Evolutionary conservation across 2,888 invertebrate species (phyloP), one percentile per base, ranked within the genome.

Genomic region (Chamaedrilus cognettii): DNA sequence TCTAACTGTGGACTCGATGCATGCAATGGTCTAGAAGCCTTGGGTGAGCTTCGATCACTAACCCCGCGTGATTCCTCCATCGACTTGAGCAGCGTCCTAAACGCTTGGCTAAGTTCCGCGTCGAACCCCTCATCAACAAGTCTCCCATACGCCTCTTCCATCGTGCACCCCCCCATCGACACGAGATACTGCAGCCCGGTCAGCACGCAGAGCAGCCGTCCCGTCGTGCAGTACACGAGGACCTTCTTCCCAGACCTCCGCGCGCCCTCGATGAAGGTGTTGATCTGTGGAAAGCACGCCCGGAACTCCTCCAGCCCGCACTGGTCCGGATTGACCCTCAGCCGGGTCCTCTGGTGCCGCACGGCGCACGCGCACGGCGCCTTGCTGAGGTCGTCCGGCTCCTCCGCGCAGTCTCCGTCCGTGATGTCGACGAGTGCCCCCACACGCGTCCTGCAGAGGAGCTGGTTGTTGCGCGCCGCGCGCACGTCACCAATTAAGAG

Each of bases 341-440:
- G n/a, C n/a, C n/a, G n/a, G n/a, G n/a, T n/a, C n/a, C n/a, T n/a
- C n/a, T n/a, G n/a, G n/a, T n/a, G n/a, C n/a, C n/a, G n/a, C n/a
- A n/a, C n/a, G n/a, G n/a, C n/a, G n/a, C n/a, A n/a, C n/a, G n/a
- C n/a, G n/a, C n/a, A 79, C 59, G 77, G 78, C 15, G 72, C 73
- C 2, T 72, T 70, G 65, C 76, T 77, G 35, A 50, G 52, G 42
- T 75, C 74, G 15, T 72, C 64, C 3, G 73, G 74, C 11, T 73
- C 69, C 11, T 77, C 73, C 61, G 74, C 72, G 1, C 61, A 65
- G 26, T 72, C 74, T 23, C 68, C 68, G 65, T 80, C 79, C 59
- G 80, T 81, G 50, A 85, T 77, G 72, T 85, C 85, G 5, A 85
- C 79, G n/a, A 86, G 74, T 31, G 82, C 81, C 65, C 83, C 82